These are phyloP conservation scores for Drosophila flavopinicola DNA, from an alignment of 2,888 invertebrate species.

Conservation along the genomic window DNA sequence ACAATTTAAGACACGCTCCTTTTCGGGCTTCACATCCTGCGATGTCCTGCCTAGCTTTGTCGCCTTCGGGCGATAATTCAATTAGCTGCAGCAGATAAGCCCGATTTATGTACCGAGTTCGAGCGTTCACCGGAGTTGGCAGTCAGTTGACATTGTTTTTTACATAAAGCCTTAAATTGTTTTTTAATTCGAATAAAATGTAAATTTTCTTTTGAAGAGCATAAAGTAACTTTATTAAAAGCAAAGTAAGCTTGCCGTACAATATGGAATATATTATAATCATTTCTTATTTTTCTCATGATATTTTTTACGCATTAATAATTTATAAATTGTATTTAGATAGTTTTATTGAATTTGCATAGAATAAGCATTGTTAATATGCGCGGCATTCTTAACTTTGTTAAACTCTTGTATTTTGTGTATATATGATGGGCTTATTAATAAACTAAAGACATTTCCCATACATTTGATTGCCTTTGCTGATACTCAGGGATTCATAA, in stretches of 20 bases:
- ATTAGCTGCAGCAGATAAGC: constrained; percentile 60
- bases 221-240: too few species aligned
- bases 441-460: not conserved
- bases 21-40: constrained; percentile 11
- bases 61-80: constrained; percentile 61
- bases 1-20: constrained; percentile 28
- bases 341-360: too few species aligned
- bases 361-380: too few species aligned
- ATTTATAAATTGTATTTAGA: too few species aligned
- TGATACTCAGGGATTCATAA: constrained; percentile 10
- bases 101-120: constrained; percentile 44
- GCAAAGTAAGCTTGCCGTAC: too few species aligned
- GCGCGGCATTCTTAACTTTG: too few species aligned
- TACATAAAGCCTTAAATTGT: not conserved
- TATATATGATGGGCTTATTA: not conserved
- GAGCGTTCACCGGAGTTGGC: constrained; percentile 7
- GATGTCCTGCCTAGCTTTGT: constrained; percentile 31
- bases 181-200: too few species aligned
- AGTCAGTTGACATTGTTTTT: constrained; percentile 2
- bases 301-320: too few species aligned
- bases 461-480: not conserved
- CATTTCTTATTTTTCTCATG: too few species aligned
- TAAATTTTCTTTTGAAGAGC: too few species aligned
- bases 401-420: too few species aligned
- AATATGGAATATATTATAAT: too few species aligned